phyloP scores from a whole-genome alignment of 2,113 vertebrate species.

The Narcine bancroftii region DNA sequence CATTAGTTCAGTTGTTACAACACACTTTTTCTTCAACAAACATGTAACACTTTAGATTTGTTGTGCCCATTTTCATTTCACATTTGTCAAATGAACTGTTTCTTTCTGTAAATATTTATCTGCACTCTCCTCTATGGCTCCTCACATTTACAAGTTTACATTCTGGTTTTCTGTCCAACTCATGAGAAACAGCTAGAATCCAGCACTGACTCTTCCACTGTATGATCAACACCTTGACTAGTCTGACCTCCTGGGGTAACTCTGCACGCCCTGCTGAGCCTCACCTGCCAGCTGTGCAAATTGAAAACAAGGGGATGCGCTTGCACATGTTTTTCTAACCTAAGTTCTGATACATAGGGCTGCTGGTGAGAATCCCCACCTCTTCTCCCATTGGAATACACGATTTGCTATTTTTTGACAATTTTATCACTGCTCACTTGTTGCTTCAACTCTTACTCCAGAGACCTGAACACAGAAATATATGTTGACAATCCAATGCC shows the following conservation, averaged over 20 bases:
- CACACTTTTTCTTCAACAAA: neutral
- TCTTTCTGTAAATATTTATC: neutral
- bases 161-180: neutral
- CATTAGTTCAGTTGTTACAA: neutral
- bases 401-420: neutral
- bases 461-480: too few relatives aligned
- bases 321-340: neutral
- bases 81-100: neutral
- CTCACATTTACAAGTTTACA: neutral
- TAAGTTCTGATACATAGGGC: neutral
- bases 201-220: neutral
- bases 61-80: neutral
- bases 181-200: conserved; percentile 3
- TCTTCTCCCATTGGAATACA: neutral
- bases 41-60: neutral
- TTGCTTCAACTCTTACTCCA: too few relatives aligned
- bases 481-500: too few relatives aligned
- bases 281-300: neutral
- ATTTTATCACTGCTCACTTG: neutral
- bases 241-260: neutral
- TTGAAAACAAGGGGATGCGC: neutral
- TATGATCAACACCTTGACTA: neutral
- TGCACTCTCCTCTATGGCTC: neutral
- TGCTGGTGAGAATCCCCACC: neutral
- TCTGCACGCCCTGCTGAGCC: neutral